These are phyloP conservation scores for Eurois occulta DNA, from an alignment of 2,888 invertebrate species.

Conservation along the genomic window DNA sequence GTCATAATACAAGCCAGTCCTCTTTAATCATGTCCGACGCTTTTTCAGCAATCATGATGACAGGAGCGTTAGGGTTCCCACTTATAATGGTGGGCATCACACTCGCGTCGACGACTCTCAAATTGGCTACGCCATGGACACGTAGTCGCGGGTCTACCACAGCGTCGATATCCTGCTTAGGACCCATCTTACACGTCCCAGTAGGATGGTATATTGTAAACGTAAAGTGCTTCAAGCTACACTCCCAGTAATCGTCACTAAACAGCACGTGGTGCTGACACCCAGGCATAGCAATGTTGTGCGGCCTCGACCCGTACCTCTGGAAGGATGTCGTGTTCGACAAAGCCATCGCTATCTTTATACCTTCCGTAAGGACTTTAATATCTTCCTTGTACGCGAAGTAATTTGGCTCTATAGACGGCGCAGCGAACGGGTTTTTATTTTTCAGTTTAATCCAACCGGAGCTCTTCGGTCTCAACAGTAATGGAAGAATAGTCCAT, in stretches of 20 bases:
- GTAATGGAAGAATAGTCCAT: constrained; percentile 95
- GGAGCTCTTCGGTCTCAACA: constrained; percentile 96
- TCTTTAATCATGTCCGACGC: constrained; percentile 97
- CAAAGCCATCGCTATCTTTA: constrained; percentile 95
- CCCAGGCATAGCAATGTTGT: constrained; percentile 95
- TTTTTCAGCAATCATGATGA: constrained; percentile 97
- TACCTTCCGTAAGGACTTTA: constrained; percentile 94
- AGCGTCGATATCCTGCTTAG: constrained; percentile 93
- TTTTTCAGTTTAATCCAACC: constrained; percentile 96
- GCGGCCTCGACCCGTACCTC: constrained; percentile 94
- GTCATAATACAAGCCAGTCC: constrained; percentile 93
- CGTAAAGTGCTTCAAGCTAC: constrained; percentile 94
- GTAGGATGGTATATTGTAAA: constrained; percentile 96
- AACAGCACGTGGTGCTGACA: constrained; percentile 93
- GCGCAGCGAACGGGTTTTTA: constrained; percentile 95
- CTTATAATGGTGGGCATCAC: constrained; percentile 97
- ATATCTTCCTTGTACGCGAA: constrained; percentile 96
- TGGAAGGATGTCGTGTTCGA: constrained; percentile 95
- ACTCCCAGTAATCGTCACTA: constrained; percentile 97
- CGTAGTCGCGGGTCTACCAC: constrained; percentile 95
- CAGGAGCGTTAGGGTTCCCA: constrained; percentile 97
- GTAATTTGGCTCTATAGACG: constrained; percentile 97
- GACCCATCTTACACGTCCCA: constrained; percentile 97
- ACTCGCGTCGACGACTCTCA: constrained; percentile 95
- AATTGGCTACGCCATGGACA: constrained; percentile 94